Evolutionary conservation across 1,140 invertebrate genomes (phyloP).

Genomic region (Camponotus floridanus): DNA sequence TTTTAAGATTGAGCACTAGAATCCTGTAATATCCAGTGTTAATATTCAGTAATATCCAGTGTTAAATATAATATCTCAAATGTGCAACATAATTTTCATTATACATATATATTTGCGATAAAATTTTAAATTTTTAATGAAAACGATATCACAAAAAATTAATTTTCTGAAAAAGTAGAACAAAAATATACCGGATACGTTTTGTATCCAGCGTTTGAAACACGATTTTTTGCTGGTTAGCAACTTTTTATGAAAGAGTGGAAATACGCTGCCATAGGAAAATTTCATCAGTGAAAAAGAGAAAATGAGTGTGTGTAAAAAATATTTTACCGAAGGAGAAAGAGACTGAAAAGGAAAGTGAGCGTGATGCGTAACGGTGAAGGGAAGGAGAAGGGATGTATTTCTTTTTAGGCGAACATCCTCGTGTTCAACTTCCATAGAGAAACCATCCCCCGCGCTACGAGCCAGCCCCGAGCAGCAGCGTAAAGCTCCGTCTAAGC

Average conservation of each 20-base stretch:
- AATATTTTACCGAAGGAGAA: constrained; percentile 40
- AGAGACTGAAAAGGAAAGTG: neutral
- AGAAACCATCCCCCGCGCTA: constrained; percentile 36
- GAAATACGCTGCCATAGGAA: neutral
- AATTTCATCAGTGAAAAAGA: constrained; percentile 29
- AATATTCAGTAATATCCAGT: neutral
- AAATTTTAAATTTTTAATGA: too few species aligned
- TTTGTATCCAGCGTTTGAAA: neutral
- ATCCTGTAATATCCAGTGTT: neutral
- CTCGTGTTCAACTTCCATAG: constrained; percentile 45
- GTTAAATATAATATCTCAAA: neutral
- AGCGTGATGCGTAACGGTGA: neutral
- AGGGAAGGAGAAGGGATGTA: neutral
- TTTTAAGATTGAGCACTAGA: neutral
- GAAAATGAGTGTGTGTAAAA: constrained; percentile 35
- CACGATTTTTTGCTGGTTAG: neutral
- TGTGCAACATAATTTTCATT: neutral
- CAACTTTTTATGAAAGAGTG: constrained; percentile 12
- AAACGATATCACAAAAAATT: neutral
- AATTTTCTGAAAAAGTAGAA: constrained; percentile 14
- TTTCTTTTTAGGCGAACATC: constrained; percentile 31
- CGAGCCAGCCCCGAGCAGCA: constrained; percentile 59
- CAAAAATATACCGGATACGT: neutral
- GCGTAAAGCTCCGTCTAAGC: constrained; percentile 78
- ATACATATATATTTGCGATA: neutral